Percentiles rank a stretch among this genome's conserved stretches.
Conservation (phyloP, 2,797 vertebrate genomes). For the Knipowitschia caucasica region DNA sequence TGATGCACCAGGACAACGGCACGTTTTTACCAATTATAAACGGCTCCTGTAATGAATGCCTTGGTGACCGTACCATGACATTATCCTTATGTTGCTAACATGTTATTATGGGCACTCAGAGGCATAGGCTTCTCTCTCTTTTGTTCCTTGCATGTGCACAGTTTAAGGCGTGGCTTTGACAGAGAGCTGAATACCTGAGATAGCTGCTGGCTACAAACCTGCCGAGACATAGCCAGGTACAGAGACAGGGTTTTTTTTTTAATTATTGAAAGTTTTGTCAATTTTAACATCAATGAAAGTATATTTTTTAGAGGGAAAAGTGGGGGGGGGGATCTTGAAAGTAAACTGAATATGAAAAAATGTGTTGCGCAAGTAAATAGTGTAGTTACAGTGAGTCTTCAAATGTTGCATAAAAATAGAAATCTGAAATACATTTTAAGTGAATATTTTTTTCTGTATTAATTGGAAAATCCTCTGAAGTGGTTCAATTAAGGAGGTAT, state of each 20-base stretch:
- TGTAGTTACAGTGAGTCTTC: too few species aligned
- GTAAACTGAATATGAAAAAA: too few species aligned
- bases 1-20: background rate
- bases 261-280: too few species aligned
- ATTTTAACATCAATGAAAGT: too few species aligned
- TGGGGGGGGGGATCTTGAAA: too few species aligned
- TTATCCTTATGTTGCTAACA: background rate
- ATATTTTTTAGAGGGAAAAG: too few species aligned
- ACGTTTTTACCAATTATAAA: background rate
- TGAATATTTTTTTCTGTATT: too few species aligned
- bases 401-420: too few species aligned
- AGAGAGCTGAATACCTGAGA: slow-evolving; percentile 56
- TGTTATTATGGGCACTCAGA: background rate
- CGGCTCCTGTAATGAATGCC: background rate
- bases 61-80: background rate
- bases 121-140: background rate
- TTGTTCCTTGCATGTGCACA: background rate
- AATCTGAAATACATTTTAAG: too few species aligned
- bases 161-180: slow-evolving; percentile 17
- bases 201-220: slow-evolving; percentile 39
- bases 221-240: slow-evolving; percentile 47
- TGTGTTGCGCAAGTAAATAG: background rate
- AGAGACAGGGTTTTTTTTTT: too few species aligned
- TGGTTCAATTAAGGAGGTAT: too few species aligned
- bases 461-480: too few species aligned